Evolutionary conservation across 2,888 invertebrate species (phyloP).

Genomic region (Cynaeus angustus): DNA sequence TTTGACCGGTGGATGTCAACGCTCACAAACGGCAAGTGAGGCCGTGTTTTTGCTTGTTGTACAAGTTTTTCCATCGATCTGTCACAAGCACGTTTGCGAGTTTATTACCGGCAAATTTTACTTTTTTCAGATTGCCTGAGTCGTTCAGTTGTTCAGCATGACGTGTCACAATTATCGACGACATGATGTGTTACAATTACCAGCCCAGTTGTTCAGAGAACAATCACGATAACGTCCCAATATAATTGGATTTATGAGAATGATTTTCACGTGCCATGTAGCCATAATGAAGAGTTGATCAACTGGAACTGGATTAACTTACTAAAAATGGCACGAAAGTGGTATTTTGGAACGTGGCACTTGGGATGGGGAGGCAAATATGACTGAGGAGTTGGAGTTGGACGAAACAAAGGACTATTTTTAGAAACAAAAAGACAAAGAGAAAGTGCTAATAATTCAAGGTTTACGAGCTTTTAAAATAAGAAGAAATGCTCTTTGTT

Average conservation of each 20-base stretch:
- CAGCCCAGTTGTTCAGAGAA: slow-evolving; percentile 39
- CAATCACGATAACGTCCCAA: slow-evolving; percentile 40
- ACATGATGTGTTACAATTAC: slow-evolving; percentile 46
- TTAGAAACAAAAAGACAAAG: too few species aligned
- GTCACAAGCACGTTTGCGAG: slow-evolving; percentile 64
- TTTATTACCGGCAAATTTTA: slow-evolving; percentile 61
- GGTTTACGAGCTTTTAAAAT: too few species aligned
- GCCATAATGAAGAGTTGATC: not conserved
- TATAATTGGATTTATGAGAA: slow-evolving; percentile 37
- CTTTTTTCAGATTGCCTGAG: slow-evolving; percentile 47
- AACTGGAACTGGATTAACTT: slow-evolving; percentile 4
- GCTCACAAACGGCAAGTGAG: slow-evolving; percentile 58
- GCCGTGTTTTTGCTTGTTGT: slow-evolving; percentile 66
- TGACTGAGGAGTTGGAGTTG: too few species aligned
- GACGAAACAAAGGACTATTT: too few species aligned
- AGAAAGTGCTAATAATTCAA: too few species aligned
- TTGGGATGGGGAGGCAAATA: too few species aligned
- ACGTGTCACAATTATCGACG: slow-evolving; percentile 50
- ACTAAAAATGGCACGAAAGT: not conserved
- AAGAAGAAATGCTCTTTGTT: too few species aligned
- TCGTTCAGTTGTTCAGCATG: slow-evolving; percentile 38
- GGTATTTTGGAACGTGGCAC: too few species aligned
- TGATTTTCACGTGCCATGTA: slow-evolving; percentile 22
- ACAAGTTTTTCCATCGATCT: slow-evolving; percentile 66
- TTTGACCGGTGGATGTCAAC: slow-evolving; percentile 55